A percentile compares a stretch with the other conserved stretches of the same genome.
Conservation (phyloP, 2,797 vertebrate genomes). For the Trachurus trachurus region DNA sequence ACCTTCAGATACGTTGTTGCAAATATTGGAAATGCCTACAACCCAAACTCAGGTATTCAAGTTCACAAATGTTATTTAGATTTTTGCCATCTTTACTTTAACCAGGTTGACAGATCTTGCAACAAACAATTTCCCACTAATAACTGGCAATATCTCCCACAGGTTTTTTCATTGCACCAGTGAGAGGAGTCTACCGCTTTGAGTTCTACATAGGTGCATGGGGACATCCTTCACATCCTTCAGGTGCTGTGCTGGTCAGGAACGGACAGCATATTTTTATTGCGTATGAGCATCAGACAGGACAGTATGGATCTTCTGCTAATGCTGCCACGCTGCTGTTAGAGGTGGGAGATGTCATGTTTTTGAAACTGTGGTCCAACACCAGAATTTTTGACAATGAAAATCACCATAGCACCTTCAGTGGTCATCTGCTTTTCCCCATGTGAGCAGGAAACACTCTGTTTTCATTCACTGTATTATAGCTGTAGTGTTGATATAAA, state of each 20-base stretch:
- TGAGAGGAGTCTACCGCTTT: constrained; percentile 16
- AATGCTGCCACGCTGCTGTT: constrained; percentile 45
- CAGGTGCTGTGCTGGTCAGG: constrained; percentile 24
- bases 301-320: accelerated
- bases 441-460: constrained; percentile 26
- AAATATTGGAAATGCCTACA: constrained; percentile 64
- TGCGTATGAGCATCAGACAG: neutral
- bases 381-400: neutral
- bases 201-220: neutral
- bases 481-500: neutral
- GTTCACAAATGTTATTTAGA: neutral
- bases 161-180: constrained; percentile 63
- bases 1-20: constrained; percentile 29
- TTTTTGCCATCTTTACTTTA: neutral
- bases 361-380: neutral
- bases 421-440: constrained; percentile 67
- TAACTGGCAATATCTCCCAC: constrained; percentile 12
- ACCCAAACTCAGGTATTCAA: constrained; percentile 46
- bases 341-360: too few relatives aligned
- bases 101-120: neutral
- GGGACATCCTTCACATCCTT: neutral
- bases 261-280: constrained; percentile 38
- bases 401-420: constrained; percentile 56
- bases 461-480: neutral
- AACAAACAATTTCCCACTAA: neutral